Conservation (phyloP, 2,113 vertebrate species). For the Toxostoma redivivum region DNA sequence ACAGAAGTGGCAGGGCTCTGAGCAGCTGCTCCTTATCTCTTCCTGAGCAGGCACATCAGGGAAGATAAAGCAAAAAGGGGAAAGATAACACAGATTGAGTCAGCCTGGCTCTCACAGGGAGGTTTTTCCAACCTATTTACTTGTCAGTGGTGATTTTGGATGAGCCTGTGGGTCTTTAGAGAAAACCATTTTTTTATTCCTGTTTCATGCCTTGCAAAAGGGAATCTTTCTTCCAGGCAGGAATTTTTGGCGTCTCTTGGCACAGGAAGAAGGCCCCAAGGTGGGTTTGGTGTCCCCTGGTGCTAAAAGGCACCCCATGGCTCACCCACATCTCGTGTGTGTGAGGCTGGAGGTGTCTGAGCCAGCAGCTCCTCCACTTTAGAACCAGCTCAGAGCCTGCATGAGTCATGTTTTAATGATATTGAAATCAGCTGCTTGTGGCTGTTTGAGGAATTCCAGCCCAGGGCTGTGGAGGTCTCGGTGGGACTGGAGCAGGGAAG, state of each 20-base stretch:
- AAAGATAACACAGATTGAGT: background rate
- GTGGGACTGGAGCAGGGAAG: background rate
- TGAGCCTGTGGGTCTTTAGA: background rate
- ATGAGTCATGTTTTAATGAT: background rate
- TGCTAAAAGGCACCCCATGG: background rate
- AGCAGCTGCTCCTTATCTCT: background rate
- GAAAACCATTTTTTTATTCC: background rate
- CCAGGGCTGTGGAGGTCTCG: background rate
- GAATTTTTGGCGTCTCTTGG: background rate
- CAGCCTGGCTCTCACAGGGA: background rate
- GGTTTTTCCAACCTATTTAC: background rate
- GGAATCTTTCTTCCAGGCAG: background rate
- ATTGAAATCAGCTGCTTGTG: background rate
- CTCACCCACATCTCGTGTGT: background rate
- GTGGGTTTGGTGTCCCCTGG: accelerated
- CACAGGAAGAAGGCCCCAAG: background rate
- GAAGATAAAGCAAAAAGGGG: background rate
- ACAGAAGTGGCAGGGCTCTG: background rate
- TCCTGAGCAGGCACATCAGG: background rate
- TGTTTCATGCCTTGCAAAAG: background rate
- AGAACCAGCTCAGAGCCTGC: background rate
- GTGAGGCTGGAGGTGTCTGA: background rate
- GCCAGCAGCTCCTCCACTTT: background rate
- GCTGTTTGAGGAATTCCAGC: background rate
- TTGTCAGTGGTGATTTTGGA: background rate